phyloP scores from a whole-genome alignment of 2,797 vertebrate species.

The Sparidentex hasta region DNA sequence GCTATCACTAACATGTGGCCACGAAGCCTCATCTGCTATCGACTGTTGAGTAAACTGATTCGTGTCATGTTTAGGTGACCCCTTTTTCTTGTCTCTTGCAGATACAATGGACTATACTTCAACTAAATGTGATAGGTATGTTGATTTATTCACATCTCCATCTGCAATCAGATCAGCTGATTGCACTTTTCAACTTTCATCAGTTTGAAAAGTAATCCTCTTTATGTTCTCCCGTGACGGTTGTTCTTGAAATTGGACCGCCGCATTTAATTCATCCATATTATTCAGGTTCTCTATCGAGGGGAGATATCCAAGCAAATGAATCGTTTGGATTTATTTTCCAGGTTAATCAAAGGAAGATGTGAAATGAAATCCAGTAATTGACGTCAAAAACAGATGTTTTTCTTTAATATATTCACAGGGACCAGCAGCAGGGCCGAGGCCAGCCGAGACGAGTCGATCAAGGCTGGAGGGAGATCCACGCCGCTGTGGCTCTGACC shows the following conservation, averaged over 20 bases:
- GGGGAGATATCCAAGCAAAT: constrained; percentile 20
- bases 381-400: background rate
- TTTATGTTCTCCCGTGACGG: constrained; percentile 40
- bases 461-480: constrained; percentile 95
- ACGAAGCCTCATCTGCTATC: constrained; percentile 7
- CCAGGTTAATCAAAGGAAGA: background rate
- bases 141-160: constrained; percentile 41
- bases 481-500: constrained; percentile 94
- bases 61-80: background rate
- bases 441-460: constrained; percentile 84
- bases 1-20: constrained; percentile 14
- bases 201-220: constrained; percentile 34
- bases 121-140: constrained; percentile 91
- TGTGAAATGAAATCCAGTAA: constrained; percentile 3
- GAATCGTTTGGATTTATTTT: constrained; percentile 3
- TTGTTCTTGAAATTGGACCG: constrained; percentile 24
- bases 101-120: constrained; percentile 89
- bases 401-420: constrained; percentile 65
- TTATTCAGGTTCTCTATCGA: constrained; percentile 20
- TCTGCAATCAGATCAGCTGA: constrained; percentile 32
- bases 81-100: constrained; percentile 82
- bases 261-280: constrained; percentile 29
- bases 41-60: constrained; percentile 46
- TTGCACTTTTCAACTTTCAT: constrained; percentile 55
- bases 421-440: constrained; percentile 86